phyloP scores from a whole-genome alignment of 1,140 invertebrate species.

The Drosophila nannoptera region DNA sequence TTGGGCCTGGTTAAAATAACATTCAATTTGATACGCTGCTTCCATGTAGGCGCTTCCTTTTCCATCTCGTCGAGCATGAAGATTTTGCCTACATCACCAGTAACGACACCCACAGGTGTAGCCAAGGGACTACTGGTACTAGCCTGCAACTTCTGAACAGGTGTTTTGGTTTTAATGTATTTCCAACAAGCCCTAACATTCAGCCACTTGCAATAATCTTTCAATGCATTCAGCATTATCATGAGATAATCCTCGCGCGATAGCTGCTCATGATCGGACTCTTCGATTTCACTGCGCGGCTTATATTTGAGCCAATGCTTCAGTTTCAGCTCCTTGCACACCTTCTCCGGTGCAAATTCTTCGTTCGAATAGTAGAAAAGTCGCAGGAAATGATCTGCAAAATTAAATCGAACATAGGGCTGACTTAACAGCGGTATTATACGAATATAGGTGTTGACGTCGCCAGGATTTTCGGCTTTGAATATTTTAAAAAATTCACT shows the following conservation, averaged over 20 bases:
- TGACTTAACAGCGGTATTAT: constrained; percentile 41
- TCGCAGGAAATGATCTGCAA: constrained; percentile 59
- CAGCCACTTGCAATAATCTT: constrained; percentile 55
- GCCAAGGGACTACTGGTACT: constrained; percentile 49
- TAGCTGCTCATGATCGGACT: constrained; percentile 47
- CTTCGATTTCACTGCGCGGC: constrained; percentile 29
- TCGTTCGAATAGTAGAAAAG: constrained; percentile 48
- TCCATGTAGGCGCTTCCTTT: constrained; percentile 62
- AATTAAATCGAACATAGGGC: constrained; percentile 54
- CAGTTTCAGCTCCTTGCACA: constrained; percentile 46
- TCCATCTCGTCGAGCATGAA: constrained; percentile 63
- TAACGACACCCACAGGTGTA: constrained; percentile 49
- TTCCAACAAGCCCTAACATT: constrained; percentile 52
- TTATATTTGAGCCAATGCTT: constrained; percentile 57
- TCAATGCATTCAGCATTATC: constrained; percentile 44
- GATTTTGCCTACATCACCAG: constrained; percentile 47
- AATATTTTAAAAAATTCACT: constrained; percentile 59
- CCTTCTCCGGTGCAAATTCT: constrained; percentile 44
- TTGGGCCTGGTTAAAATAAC: constrained; percentile 42
- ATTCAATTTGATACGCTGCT: constrained; percentile 49
- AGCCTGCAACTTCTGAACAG: constrained; percentile 44
- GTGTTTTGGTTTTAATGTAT: constrained; percentile 46
- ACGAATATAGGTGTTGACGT: constrained; percentile 49
- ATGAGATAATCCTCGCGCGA: constrained; percentile 57
- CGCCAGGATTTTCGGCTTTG: constrained; percentile 44